phyloP scores from a whole-genome alignment of 2,888 invertebrate species.

The Desoria tigrina region DNA sequence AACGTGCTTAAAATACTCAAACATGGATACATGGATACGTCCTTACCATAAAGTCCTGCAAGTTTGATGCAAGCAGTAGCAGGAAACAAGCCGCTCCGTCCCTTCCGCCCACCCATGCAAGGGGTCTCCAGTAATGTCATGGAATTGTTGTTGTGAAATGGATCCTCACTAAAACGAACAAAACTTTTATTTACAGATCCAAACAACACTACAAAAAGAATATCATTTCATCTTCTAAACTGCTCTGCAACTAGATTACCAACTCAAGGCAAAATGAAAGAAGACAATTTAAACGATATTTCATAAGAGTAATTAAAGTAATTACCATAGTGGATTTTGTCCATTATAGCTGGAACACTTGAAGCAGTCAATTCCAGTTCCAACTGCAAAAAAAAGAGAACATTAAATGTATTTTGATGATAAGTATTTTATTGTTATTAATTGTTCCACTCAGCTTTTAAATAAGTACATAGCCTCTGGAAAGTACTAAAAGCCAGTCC shows the following conservation, averaged over 20 bases:
- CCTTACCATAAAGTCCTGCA: constrained; percentile 81
- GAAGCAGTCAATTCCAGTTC: constrained; percentile 84
- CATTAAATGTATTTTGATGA: no score
- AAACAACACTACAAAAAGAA: neutral
- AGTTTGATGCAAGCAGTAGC: constrained; percentile 97
- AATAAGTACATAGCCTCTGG: no score
- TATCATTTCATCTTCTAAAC: no score
- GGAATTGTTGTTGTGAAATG: constrained; percentile 90
- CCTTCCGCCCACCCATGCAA: constrained; percentile 92
- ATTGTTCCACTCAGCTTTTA: no score
- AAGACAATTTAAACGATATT: no score
- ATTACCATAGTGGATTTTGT: constrained; percentile 61
- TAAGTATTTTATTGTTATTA: no score
- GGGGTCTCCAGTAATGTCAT: constrained; percentile 80
- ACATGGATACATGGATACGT: no score
- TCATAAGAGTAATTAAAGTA: no score
- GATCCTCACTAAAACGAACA: constrained; percentile 71
- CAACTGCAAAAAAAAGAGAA: constrained; percentile 47
- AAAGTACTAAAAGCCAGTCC: no score
- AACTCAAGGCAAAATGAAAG: no score
- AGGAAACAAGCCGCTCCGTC: constrained; percentile 88
- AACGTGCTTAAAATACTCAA: no score
- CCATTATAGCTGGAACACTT: constrained; percentile 75
- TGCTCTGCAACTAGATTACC: neutral
- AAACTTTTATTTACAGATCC: no score